phyloP scores from a whole-genome alignment of 2,113 vertebrate species.

The Rhinolophus sinicus region DNA sequence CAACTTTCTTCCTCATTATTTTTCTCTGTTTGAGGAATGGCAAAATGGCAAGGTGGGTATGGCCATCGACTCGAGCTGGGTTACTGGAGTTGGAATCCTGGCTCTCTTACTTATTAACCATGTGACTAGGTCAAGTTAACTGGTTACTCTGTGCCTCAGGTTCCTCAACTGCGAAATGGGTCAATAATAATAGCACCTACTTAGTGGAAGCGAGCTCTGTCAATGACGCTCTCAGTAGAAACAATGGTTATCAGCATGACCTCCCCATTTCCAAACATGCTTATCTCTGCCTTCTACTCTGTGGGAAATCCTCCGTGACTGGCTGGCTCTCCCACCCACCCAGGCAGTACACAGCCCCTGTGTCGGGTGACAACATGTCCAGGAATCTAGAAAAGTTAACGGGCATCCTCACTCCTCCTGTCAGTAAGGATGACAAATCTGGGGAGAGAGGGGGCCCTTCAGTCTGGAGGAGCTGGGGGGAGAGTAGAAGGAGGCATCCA shows the following conservation, averaged over 20 bases:
- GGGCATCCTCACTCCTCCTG: background rate
- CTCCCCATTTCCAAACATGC: rapidly evolving
- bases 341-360: background rate
- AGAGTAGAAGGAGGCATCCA: rapidly evolving
- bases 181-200: rapidly evolving
- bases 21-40: background rate
- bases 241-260: rapidly evolving
- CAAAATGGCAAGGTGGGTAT: rapidly evolving
- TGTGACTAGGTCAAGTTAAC: too few relatives aligned
- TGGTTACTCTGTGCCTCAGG: background rate
- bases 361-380: background rate
- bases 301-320: background rate
- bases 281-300: background rate
- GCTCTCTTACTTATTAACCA: background rate
- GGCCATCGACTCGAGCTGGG: rapidly evolving
- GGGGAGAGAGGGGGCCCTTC: background rate
- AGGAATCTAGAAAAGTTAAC: background rate
- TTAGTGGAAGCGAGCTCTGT: rapidly evolving
- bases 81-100: background rate
- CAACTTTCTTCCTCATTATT: background rate
- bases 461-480: too few relatives aligned
- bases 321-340: background rate
- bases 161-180: background rate
- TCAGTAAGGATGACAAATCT: background rate
- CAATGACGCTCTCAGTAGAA: rapidly evolving